phyloP scores from a whole-genome alignment of 2,888 invertebrate genomes.

The Linnaemya tessellans region DNA sequence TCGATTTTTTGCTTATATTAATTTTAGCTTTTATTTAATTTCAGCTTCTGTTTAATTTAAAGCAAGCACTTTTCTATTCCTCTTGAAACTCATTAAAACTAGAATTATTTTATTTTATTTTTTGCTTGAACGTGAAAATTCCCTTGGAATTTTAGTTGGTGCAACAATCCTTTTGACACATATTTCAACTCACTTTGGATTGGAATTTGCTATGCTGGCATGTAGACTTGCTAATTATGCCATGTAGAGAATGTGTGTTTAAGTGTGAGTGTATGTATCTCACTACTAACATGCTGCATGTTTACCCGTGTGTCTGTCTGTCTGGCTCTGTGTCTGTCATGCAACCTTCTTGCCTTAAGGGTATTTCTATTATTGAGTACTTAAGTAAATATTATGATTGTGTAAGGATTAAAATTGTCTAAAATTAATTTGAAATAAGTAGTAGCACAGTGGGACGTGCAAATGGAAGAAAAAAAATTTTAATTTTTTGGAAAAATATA shows the following conservation, averaged over 20 bases:
- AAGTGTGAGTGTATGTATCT: background rate
- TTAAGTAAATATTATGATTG: constrained; percentile 64
- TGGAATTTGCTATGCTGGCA: constrained; percentile 46
- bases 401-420: constrained; percentile 10
- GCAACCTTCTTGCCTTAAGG: constrained; percentile 21
- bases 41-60: background rate
- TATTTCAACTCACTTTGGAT: constrained; percentile 33
- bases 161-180: constrained; percentile 48
- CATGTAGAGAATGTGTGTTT: constrained; percentile 23
- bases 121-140: constrained; percentile 3
- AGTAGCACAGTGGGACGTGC: background rate
- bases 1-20: background rate
- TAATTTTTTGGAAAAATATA: too few species aligned
- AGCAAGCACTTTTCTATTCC: background rate
- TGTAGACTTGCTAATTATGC: constrained; percentile 30
- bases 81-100: constrained; percentile 30
- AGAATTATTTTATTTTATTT: background rate
- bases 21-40: background rate
- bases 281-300: background rate
- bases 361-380: constrained; percentile 57
- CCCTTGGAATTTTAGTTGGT: constrained; percentile 15
- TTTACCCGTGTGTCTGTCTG: constrained; percentile 1
- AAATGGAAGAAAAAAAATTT: background rate
- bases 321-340: constrained; percentile 2
- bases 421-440: constrained; percentile 25